Evolutionary conservation across 2,113 vertebrate species (phyloP).

Genomic region (Tragelaphus scriptus): DNA sequence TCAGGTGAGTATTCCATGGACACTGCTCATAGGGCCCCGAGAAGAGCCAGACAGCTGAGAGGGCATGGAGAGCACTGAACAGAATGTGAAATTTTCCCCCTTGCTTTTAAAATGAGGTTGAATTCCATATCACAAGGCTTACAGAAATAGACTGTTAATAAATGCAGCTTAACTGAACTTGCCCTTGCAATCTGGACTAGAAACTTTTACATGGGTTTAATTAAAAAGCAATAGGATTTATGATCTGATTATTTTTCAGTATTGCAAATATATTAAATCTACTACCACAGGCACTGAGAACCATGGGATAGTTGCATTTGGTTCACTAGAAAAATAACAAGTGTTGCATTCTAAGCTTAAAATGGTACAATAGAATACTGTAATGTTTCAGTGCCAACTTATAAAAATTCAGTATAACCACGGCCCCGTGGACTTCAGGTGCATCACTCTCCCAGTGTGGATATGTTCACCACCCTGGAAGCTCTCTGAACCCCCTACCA

Average conservation of each 20-base stretch:
- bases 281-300: constrained; percentile 60
- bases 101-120: constrained; percentile 68
- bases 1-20: background rate
- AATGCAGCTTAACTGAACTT: constrained; percentile 70
- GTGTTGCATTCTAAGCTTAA: constrained; percentile 75
- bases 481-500: background rate
- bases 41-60: background rate
- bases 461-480: background rate
- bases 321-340: constrained; percentile 73
- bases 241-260: constrained; percentile 68
- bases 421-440: background rate
- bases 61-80: fast-evolving
- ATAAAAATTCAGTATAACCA: background rate
- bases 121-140: constrained; percentile 71
- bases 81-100: background rate
- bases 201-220: constrained; percentile 70
- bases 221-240: constrained; percentile 67
- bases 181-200: constrained; percentile 65
- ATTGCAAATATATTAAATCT: constrained; percentile 70
- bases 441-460: background rate
- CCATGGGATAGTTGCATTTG: constrained; percentile 72
- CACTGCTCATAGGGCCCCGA: background rate
- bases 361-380: constrained; percentile 69
- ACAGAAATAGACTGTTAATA: constrained; percentile 73
- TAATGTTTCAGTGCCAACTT: constrained; percentile 67